Evolutionary conservation across 1,140 invertebrate genomes (phyloP).

Genomic region (Lamellibrachia luymesi): DNA sequence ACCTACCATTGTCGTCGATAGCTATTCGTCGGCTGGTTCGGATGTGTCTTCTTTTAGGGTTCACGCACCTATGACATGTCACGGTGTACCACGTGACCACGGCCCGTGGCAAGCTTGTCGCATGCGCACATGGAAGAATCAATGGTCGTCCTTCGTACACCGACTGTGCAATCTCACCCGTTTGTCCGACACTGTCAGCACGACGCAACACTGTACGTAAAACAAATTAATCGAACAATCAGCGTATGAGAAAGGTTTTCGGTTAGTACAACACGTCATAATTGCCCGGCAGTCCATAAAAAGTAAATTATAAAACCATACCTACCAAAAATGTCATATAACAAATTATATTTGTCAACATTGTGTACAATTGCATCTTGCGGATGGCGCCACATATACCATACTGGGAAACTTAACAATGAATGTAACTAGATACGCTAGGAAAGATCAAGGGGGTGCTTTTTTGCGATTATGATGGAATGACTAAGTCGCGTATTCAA

Average conservation of each 20-base stretch:
- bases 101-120: neutral
- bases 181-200: neutral
- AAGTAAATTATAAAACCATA: neutral
- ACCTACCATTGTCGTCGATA: neutral
- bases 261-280: neutral
- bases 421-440: too few relatives aligned
- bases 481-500: too few relatives aligned
- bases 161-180: neutral
- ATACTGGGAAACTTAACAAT: too few relatives aligned
- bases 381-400: too few relatives aligned
- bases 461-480: too few relatives aligned
- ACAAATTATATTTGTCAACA: too few relatives aligned
- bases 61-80: neutral
- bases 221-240: neutral
- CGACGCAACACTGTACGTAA: neutral
- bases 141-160: neutral
- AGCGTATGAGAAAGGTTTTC: neutral
- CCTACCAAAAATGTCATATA: neutral
- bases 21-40: neutral
- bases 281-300: neutral
- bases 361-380: too few relatives aligned
- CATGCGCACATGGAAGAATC: neutral
- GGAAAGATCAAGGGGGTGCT: too few relatives aligned
- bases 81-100: neutral
- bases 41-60: neutral